phyloP scores from a whole-genome alignment of 2,113 vertebrate genomes.

The Hippocampus zosterae region DNA sequence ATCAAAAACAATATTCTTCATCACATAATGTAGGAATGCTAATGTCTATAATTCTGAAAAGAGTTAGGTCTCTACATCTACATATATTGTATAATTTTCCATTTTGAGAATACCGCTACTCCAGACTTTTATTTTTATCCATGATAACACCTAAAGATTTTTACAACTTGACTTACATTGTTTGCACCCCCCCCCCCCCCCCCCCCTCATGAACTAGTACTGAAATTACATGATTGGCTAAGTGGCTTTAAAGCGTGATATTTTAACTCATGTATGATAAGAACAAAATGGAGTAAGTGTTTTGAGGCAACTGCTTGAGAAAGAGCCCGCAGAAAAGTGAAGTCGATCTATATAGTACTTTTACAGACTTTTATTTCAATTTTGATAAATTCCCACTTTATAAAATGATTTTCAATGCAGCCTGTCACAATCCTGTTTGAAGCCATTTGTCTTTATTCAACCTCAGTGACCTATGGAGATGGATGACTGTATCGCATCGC shows the following conservation, averaged over 20 bases:
- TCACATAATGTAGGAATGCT: background rate
- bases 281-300: no score
- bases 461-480: slow-evolving; percentile 34
- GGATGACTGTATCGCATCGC: slow-evolving; percentile 30
- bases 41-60: background rate
- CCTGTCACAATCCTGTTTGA: slow-evolving; percentile 14
- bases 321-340: no score
- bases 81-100: background rate
- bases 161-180: background rate
- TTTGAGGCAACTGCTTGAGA: no score
- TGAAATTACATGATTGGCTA: background rate
- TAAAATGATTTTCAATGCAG: no score
- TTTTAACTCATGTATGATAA: no score
- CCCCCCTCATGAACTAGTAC: background rate
- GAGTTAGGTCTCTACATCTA: background rate
- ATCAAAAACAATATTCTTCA: background rate
- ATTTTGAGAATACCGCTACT: background rate
- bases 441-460: slow-evolving; percentile 13
- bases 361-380: no score
- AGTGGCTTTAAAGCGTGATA: background rate
- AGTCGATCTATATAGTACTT: no score
- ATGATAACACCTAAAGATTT: background rate
- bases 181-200: no score
- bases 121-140: background rate
- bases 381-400: no score